Evolutionary conservation across 2,113 vertebrate species (phyloP), one percentile per base, ranked within the genome.

Genomic region (Brachyhypopomus occidentalis): DNA sequence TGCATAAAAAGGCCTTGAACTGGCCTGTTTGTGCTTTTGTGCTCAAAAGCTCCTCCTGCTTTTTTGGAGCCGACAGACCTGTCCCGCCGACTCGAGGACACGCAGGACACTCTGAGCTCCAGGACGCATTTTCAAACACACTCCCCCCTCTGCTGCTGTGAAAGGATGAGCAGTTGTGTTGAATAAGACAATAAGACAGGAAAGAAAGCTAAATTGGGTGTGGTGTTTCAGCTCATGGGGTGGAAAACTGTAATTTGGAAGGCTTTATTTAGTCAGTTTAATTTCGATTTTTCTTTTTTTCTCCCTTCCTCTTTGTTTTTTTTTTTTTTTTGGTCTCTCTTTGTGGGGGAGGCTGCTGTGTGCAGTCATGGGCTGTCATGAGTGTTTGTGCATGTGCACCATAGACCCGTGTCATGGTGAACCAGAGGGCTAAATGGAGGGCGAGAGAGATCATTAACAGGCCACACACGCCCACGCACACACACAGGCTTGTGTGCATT

Each of bases 161-260:
- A 66, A 80, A 45, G 74, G 78, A 84, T 74, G 69, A 81, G 75
- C 74, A 62, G 69, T 59, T 59, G 48, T 80, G 62, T 78, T 72
- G 75, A 72, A 73, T 36, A 58, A 78, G 75, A 84, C 83, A 52
- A 79, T 80, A 58, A 72, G 66, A 38, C 45, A 36, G 56, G 72
- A 72, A 63, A 25, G 45, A 52, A 52, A 72, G 78, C 52, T 52
- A 30, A 78, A 80, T 67, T 20, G 69, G 38, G 75, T 77, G 20
- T 56, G 73, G 66, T 84, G 71, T 84, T 84, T 45, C 83, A 80
- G 79, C 38, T 36, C 62, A 52, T 58, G n/a, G 79, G 81, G 79
- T 81, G 83, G 79, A 77, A 77, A 84, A 77, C 79, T 84, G 83
- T 80, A 77, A 73, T 81, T 78, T 80, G 71, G 69, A 48, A 45